phyloP scores from a whole-genome alignment of 37 sponge, comb jelly and placozoan genomes.

The Corticium candelabrum region DNA sequence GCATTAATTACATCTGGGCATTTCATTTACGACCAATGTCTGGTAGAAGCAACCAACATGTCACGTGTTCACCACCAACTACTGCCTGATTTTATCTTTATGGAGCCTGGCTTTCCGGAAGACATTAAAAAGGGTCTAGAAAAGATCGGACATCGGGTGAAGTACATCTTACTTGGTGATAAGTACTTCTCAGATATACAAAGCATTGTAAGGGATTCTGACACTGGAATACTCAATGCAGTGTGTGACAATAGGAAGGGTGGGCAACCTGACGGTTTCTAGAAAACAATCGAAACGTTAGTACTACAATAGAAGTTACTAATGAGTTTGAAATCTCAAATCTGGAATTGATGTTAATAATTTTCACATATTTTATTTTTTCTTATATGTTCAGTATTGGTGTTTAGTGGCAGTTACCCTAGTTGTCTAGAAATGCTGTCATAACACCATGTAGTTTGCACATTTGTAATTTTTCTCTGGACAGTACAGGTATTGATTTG shows the following conservation, averaged over 20 bases:
- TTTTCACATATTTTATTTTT: no score
- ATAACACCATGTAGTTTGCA: no score
- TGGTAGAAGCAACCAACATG: conserved; percentile 34
- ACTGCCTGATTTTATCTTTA: conserved; percentile 26
- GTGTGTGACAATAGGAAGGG: conserved; percentile 8
- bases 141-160: conserved; percentile 18
- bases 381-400: no score
- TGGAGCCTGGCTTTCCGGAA: conserved; percentile 42
- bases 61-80: conserved; percentile 64
- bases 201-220: background rate
- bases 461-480: no score
- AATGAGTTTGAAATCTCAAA: no score
- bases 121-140: conserved; percentile 12
- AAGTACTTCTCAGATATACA: background rate
- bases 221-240: background rate
- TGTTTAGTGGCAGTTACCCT: no score
- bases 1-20: background rate
- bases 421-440: no score
- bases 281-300: background rate
- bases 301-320: no score
- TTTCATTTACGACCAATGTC: conserved; percentile 5
- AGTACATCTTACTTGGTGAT: background rate
- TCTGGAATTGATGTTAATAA: no score
- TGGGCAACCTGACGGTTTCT: conserved; percentile 7
- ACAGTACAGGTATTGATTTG: no score